A percentile compares a stretch with the other conserved stretches of the same genome.
Evolutionary conservation across 2,888 invertebrate genomes (phyloP).

Genomic region (Cyaniris semiargus): DNA sequence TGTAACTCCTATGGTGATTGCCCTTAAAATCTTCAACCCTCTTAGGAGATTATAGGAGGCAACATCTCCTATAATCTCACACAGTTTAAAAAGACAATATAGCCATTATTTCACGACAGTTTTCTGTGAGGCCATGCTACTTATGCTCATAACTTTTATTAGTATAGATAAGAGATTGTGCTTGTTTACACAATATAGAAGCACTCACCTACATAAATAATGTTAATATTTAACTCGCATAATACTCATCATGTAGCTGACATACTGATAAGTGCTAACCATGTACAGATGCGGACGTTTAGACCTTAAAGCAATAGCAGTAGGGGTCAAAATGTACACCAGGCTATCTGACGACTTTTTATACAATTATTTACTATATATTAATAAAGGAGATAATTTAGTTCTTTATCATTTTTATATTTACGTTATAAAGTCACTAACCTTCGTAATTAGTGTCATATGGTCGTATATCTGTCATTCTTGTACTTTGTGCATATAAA

Average conservation of each 20-base stretch:
- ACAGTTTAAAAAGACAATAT: neutral
- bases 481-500: no score
- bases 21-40: no score
- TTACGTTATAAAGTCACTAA: no score
- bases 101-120: neutral
- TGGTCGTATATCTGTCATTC: no score
- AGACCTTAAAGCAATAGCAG: neutral
- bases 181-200: neutral
- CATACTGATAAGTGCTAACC: neutral
- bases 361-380: neutral
- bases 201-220: neutral
- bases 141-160: neutral
- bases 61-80: no score
- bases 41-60: no score
- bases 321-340: neutral
- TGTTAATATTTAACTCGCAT: neutral
- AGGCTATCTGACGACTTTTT: neutral
- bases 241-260: neutral
- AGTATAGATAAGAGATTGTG: neutral
- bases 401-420: neutral
- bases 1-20: no score
- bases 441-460: no score
- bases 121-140: neutral
- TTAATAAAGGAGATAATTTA: neutral
- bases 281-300: neutral